These are phyloP conservation scores for Suncus etruscus DNA, from an alignment of 2,113 vertebrate species.

Conservation along the genomic window DNA sequence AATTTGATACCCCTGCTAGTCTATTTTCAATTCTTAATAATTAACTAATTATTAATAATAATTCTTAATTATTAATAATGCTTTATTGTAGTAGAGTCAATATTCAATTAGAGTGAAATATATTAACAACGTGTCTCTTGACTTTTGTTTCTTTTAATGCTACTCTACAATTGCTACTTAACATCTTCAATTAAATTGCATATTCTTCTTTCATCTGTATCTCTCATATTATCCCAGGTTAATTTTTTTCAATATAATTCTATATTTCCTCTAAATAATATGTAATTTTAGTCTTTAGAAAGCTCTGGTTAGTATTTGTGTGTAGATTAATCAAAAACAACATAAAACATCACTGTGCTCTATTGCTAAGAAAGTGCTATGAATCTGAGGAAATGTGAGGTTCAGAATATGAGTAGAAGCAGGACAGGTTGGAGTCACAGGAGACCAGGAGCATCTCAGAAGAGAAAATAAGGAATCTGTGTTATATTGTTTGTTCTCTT, in stretches of 20 bases:
- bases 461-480: too few relatives aligned
- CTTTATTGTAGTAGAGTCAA: not conserved
- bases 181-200: not conserved
- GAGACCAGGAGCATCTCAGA: not conserved
- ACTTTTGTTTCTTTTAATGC: not conserved
- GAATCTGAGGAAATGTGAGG: too few relatives aligned
- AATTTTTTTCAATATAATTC: not conserved
- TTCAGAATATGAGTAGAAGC: not conserved
- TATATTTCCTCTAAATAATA: not conserved
- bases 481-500: not conserved
- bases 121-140: not conserved
- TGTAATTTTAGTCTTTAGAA: not conserved
- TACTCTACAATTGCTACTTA: not conserved
- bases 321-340: not conserved
- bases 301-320: not conserved
- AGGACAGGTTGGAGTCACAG: not conserved
- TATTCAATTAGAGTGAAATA: not conserved
- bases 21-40: too few relatives aligned
- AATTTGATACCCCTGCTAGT: too few relatives aligned
- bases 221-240: not conserved
- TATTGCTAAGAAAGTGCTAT: not conserved
- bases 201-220: not conserved
- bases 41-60: too few relatives aligned
- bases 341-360: not conserved
- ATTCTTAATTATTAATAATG: not conserved